A percentile compares a stretch with the other conserved stretches of the same genome.
Conservation (phyloP, 2,797 vertebrate genomes). For the Liparis tanakae region DNA sequence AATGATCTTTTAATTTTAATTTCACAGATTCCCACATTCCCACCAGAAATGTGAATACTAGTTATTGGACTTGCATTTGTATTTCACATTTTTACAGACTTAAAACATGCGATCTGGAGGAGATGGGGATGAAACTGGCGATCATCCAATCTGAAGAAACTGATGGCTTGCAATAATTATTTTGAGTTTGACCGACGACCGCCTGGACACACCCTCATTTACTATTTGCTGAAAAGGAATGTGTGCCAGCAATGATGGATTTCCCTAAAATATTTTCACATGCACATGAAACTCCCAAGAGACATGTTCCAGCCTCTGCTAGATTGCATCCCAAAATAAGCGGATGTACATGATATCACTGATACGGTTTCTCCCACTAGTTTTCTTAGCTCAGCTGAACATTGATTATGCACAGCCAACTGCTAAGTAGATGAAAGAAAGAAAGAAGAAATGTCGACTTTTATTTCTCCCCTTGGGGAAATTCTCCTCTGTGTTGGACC, state of each 20-base stretch:
- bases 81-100: neutral
- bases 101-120: neutral
- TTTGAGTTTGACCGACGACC: neutral
- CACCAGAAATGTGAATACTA: neutral
- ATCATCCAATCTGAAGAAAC: neutral
- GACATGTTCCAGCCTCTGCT: neutral
- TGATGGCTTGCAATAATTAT: neutral
- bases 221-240: no score
- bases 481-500: no score
- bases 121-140: neutral
- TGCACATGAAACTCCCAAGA: neutral
- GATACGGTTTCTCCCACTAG: neutral
- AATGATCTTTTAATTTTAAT: neutral
- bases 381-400: neutral
- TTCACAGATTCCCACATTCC: slow-evolving; percentile 3
- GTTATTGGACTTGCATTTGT: neutral
- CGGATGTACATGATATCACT: neutral
- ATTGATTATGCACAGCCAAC: slow-evolving; percentile 3
- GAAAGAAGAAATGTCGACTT: no score
- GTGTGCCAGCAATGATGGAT: neutral
- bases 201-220: neutral
- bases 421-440: neutral
- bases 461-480: no score
- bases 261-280: neutral
- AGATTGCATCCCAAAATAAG: neutral